Evolutionary conservation across 2,113 vertebrate species (phyloP).

Genomic region (Cynocephalus volans): DNA sequence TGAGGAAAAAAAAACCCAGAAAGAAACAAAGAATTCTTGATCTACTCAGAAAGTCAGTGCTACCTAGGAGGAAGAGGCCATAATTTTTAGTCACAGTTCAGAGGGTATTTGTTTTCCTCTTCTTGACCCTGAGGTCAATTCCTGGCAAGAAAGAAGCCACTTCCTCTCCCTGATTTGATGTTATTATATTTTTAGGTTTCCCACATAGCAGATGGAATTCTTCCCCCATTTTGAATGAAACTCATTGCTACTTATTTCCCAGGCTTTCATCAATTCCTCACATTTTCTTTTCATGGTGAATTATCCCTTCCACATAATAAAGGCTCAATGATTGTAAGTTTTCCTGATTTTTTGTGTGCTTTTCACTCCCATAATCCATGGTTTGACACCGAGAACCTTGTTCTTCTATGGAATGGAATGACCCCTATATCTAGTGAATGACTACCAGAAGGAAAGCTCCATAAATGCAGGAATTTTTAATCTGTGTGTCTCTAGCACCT

Average conservation of each 20-base stretch:
- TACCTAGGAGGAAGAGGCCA: not conserved
- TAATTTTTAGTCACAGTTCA: not conserved
- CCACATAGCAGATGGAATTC: not conserved
- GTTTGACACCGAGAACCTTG: not conserved
- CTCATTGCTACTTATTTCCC: not conserved
- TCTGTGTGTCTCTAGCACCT: not conserved
- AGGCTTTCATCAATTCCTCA: not conserved
- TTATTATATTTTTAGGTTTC: not conserved
- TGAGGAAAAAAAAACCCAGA: too few relatives aligned
- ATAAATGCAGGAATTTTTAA: not conserved
- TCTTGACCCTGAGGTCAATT: not conserved
- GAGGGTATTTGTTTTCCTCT: conserved; percentile 34
- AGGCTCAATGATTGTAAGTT: not conserved
- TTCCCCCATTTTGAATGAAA: not conserved
- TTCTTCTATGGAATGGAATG: not conserved
- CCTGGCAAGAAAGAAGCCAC: not conserved
- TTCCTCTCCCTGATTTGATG: not conserved
- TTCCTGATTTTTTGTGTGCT: not conserved
- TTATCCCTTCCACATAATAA: not conserved
- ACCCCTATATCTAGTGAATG: not conserved
- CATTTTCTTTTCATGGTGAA: not conserved
- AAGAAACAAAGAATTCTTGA: not conserved
- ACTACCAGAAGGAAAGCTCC: not conserved
- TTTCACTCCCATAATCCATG: not conserved
- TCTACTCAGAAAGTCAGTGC: not conserved